These are phyloP conservation scores for Coregonus ussuriensis DNA, from an alignment of 2,797 vertebrate species.

Conservation along the genomic window DNA sequence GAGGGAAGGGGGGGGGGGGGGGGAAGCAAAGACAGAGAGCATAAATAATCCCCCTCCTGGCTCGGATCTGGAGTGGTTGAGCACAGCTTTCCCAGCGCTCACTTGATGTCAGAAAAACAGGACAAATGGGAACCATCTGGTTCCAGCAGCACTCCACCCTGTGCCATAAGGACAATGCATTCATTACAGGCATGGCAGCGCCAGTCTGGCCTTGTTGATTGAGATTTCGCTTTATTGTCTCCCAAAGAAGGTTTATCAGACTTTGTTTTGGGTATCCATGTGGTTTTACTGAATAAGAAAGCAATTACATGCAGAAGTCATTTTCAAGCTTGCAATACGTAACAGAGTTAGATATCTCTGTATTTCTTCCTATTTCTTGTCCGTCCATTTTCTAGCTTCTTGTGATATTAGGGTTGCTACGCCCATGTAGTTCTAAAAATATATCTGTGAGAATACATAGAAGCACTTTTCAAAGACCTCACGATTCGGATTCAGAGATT, in stretches of 20 bases:
- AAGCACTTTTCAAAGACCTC: background rate
- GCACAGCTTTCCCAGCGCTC: constrained; percentile 79
- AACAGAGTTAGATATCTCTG: background rate
- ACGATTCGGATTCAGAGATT: background rate
- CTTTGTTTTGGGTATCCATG: background rate
- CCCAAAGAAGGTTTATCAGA: constrained; percentile 31
- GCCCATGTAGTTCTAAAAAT: background rate
- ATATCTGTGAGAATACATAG: background rate
- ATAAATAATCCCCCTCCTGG: constrained; percentile 74
- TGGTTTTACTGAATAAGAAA: background rate
- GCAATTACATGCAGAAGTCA: constrained; percentile 25
- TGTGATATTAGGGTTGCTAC: background rate
- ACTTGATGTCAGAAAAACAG: constrained; percentile 82
- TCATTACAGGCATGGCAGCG: constrained; percentile 72
- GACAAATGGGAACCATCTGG: constrained; percentile 91
- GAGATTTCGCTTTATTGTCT: constrained; percentile 31
- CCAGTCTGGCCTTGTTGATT: constrained; percentile 23
- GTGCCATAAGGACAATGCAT: constrained; percentile 74
- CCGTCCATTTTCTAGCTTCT: background rate
- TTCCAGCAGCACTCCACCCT: constrained; percentile 70
- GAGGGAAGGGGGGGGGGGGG: constrained; percentile 54
- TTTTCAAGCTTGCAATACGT: constrained; percentile 12
- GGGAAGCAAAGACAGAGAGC: constrained; percentile 58
- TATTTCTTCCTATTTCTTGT: background rate
- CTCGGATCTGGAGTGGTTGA: constrained; percentile 48